Evolutionary conservation across 2,797 vertebrate genomes (phyloP).

Genomic region (Lutjanus campechanus): DNA sequence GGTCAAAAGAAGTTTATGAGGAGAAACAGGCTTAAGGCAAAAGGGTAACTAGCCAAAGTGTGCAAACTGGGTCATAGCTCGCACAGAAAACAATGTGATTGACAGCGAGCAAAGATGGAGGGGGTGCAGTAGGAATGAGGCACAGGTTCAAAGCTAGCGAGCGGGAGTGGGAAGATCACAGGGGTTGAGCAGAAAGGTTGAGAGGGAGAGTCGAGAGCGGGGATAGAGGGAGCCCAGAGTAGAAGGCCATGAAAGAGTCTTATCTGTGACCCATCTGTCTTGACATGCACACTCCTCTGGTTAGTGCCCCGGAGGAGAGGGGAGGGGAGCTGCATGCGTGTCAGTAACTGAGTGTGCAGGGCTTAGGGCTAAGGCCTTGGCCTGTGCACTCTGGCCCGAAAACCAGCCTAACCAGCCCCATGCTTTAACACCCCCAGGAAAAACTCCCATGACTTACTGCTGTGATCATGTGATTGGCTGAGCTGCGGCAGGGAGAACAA

Average conservation of each 20-base stretch:
- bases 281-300: conserved; percentile 78
- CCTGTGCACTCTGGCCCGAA: conserved; percentile 78
- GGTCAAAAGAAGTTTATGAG: conserved; percentile 33
- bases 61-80: conserved; percentile 37
- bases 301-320: conserved; percentile 70
- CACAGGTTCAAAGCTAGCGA: conserved; percentile 59
- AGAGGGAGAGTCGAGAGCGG: conserved; percentile 55
- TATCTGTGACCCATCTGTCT: conserved; percentile 82
- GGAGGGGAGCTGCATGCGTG: conserved; percentile 60
- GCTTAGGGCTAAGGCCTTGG: conserved; percentile 70
- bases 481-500: conserved; percentile 13
- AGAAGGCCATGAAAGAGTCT: conserved; percentile 67
- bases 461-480: conserved; percentile 65
- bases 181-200: conserved; percentile 53
- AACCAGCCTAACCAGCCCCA: conserved; percentile 75
- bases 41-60: conserved; percentile 27
- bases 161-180: conserved; percentile 55
- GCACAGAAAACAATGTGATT: conserved; percentile 51
- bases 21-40: conserved; percentile 25
- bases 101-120: conserved; percentile 48
- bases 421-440: conserved; percentile 56
- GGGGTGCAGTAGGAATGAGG: conserved; percentile 51
- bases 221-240: conserved; percentile 49
- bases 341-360: conserved; percentile 61
- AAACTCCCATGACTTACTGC: conserved; percentile 71